These are phyloP conservation scores for Hemitrygon akajei DNA, from an alignment of 2,797 vertebrate genomes.

Conservation along the genomic window DNA sequence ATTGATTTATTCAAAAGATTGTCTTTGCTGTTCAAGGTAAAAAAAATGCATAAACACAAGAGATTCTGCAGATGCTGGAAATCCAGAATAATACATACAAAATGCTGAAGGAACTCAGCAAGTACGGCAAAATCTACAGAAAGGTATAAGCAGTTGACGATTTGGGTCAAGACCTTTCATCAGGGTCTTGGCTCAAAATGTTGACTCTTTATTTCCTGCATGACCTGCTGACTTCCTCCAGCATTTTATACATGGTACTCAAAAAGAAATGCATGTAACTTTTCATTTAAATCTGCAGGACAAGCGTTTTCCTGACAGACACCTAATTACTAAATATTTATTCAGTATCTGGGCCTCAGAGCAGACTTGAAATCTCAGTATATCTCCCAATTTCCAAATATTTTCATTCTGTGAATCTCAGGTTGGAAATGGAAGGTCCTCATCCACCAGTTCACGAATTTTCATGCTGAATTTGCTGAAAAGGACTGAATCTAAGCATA, in stretches of 20 bases:
- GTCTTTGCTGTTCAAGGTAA: neutral
- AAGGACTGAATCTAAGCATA: neutral
- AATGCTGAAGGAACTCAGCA: too few species aligned
- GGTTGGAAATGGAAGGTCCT: neutral
- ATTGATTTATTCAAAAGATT: neutral
- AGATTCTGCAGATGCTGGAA: too few species aligned
- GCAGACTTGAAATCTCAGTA: neutral
- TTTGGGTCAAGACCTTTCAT: too few species aligned
- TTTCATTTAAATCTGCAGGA: conserved; percentile 17
- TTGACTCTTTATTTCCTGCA: too few species aligned
- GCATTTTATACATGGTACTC: too few species aligned
- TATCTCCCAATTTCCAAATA: neutral
- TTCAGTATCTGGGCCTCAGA: neutral
- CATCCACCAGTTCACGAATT: neutral
- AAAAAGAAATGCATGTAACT: neutral
- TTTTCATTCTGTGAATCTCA: neutral
- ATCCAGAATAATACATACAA: too few species aligned
- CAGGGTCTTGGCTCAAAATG: too few species aligned
- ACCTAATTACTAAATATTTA: conserved; percentile 11
- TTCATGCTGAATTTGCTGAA: neutral
- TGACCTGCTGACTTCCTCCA: too few species aligned
- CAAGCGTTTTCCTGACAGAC: neutral
- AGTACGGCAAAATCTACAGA: too few species aligned
- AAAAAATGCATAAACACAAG: neutral
- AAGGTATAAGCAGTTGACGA: too few species aligned